These are phyloP conservation scores for Drosophila nigricruria DNA, from an alignment of 2,888 invertebrate species.

Conservation along the genomic window DNA sequence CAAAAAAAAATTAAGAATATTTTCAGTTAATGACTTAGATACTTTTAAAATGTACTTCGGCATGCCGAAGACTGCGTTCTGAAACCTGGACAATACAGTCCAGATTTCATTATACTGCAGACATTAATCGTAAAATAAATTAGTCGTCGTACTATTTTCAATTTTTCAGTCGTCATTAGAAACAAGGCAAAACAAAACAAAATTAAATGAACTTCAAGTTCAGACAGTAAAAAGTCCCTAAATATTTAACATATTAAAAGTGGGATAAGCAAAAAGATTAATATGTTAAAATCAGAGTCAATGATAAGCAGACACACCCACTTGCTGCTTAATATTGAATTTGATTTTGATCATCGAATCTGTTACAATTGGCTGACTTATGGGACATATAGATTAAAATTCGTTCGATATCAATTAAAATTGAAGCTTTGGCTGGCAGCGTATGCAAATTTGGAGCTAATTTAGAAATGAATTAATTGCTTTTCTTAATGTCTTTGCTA, in stretches of 20 bases:
- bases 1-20: slow-evolving; percentile 7
- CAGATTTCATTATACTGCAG: slow-evolving; percentile 5
- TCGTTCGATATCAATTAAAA: slow-evolving; percentile 39
- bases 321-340: slow-evolving; percentile 49
- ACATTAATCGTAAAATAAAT: slow-evolving; percentile 26
- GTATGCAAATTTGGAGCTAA: slow-evolving; percentile 48
- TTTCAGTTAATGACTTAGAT: slow-evolving; percentile 10
- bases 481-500: slow-evolving; percentile 92
- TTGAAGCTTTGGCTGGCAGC: slow-evolving; percentile 72
- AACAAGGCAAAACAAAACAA: slow-evolving; percentile 8
- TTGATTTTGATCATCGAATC: slow-evolving; percentile 43
- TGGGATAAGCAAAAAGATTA: slow-evolving; percentile 9
- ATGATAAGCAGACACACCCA: slow-evolving; percentile 58
- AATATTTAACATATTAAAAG: slow-evolving; percentile 35
- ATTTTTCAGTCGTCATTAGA: slow-evolving; percentile 29
- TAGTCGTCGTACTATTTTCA: slow-evolving; percentile 15
- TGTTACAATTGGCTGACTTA: slow-evolving; percentile 15
- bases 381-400: slow-evolving; percentile 19
- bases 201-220: slow-evolving; percentile 15
- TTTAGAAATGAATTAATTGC: slow-evolving; percentile 87
- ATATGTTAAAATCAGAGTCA: slow-evolving; percentile 57
- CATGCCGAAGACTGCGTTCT: slow-evolving; percentile 18
- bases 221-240: slow-evolving; percentile 43
- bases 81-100: slow-evolving; percentile 13
- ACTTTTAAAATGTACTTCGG: slow-evolving; percentile 26